Percentiles rank a stretch among this genome's conserved stretches.
These are phyloP conservation scores for Anguilla marmorata DNA, from an alignment of 2,797 vertebrate species.

Conservation along the genomic window DNA sequence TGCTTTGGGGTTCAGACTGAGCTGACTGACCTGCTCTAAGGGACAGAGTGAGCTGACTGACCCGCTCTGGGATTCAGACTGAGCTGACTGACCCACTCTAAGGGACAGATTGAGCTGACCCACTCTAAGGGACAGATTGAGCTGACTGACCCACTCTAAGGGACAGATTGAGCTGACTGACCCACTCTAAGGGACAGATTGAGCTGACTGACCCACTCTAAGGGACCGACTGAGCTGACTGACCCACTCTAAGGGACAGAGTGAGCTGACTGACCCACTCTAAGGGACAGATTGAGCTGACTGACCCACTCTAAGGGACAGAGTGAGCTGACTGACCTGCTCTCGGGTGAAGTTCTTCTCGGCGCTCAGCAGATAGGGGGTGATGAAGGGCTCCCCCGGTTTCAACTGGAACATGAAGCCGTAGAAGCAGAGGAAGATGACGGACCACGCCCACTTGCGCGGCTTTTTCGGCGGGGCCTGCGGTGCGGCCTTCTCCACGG, in stretches of 20 bases:
- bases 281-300: not conserved
- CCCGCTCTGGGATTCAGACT: too few species aligned
- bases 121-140: too few species aligned
- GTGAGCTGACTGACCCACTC: too few species aligned
- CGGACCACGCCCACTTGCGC: constrained; percentile 73
- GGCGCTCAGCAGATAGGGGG: constrained; percentile 77
- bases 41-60: too few species aligned
- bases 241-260: too few species aligned
- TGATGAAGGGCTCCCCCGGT: constrained; percentile 93
- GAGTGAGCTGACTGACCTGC: constrained; percentile 73
- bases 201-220: not conserved
- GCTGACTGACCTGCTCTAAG: too few species aligned
- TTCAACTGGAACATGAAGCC: constrained; percentile 89
- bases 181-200: too few species aligned
- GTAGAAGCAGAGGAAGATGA: constrained; percentile 86
- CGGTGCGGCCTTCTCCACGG: constrained; percentile 29
- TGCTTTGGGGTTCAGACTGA: too few species aligned
- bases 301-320: not conserved
- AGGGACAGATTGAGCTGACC: not conserved
- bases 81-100: not conserved
- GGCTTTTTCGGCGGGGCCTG: not conserved
- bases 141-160: not conserved
- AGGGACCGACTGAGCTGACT: not conserved
- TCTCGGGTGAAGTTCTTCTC: constrained; percentile 84
- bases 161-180: not conserved